Evolutionary conservation across 2,888 invertebrate species (phyloP).

Genomic region (Lasioglossum figueresi): DNA sequence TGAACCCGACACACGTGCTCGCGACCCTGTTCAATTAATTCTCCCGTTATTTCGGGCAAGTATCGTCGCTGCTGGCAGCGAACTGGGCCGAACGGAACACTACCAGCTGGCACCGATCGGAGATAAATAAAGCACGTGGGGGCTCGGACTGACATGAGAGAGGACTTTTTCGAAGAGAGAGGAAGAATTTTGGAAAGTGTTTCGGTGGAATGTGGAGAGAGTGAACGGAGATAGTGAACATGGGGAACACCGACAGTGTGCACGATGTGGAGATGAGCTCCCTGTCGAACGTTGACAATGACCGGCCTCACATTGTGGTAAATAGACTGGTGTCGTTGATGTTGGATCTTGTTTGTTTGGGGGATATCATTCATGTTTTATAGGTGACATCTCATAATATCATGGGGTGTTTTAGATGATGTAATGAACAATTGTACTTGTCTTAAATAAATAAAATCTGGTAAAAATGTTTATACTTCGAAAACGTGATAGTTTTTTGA

Average conservation of each 20-base stretch:
- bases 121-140: constrained; percentile 54
- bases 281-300: constrained; percentile 65
- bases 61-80: constrained; percentile 20
- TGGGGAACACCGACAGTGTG: constrained; percentile 74
- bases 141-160: background rate
- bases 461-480: background rate
- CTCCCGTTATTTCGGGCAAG: constrained; percentile 13
- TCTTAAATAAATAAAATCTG: background rate
- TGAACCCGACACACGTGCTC: constrained; percentile 38
- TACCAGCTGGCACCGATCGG: constrained; percentile 34
- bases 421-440: background rate
- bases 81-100: constrained; percentile 33
- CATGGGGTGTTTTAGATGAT: background rate
- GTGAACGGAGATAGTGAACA: constrained; percentile 40
- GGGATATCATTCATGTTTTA: background rate
- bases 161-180: background rate
- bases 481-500: background rate
- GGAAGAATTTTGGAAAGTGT: background rate
- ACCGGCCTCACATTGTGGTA: constrained; percentile 73
- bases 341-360: background rate
- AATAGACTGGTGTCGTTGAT: constrained; percentile 28
- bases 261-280: constrained; percentile 79
- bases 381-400: background rate
- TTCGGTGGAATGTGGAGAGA: background rate
- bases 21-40: constrained; percentile 14